Evolutionary conservation across 2,113 vertebrate genomes (phyloP).

Genomic region (Panthera uncia): DNA sequence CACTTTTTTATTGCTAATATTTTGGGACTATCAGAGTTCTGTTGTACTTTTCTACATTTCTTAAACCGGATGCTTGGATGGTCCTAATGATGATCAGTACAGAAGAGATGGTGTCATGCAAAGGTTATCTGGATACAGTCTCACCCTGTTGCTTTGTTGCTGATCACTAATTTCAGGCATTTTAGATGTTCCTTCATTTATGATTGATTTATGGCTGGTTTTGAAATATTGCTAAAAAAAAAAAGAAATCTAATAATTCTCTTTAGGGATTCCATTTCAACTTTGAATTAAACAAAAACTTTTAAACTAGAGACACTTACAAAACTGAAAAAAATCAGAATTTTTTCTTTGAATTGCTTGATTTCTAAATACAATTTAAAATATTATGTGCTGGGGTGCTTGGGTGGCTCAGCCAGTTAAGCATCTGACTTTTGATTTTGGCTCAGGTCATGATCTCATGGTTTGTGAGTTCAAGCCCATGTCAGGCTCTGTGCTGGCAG

Average conservation of each 20-base stretch:
- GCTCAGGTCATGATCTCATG: no score
- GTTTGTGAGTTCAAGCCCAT: no score
- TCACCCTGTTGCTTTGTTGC: not conserved
- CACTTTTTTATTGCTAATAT: not conserved
- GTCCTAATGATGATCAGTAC: not conserved
- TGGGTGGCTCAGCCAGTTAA: no score
- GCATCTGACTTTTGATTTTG: no score
- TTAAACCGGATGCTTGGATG: not conserved
- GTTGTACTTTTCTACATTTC: not conserved
- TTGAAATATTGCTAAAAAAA: slow-evolving; percentile 19
- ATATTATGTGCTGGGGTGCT: not conserved
- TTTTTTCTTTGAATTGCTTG: slow-evolving; percentile 4
- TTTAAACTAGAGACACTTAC: not conserved
- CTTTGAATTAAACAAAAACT: slow-evolving; percentile 13
- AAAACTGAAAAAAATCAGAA: not conserved
- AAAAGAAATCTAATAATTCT: not conserved
- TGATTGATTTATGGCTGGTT: not conserved
- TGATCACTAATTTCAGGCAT: not conserved
- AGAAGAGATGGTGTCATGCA: not conserved
- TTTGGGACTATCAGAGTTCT: not conserved
- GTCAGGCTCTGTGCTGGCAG: no score
- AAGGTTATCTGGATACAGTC: not conserved
- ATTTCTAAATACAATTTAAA: not conserved
- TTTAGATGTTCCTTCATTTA: not conserved
- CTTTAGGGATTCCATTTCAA: not conserved